These are phyloP conservation scores for Hyperoplus immaculatus DNA, from an alignment of 2,797 vertebrate species.

Conservation along the genomic window DNA sequence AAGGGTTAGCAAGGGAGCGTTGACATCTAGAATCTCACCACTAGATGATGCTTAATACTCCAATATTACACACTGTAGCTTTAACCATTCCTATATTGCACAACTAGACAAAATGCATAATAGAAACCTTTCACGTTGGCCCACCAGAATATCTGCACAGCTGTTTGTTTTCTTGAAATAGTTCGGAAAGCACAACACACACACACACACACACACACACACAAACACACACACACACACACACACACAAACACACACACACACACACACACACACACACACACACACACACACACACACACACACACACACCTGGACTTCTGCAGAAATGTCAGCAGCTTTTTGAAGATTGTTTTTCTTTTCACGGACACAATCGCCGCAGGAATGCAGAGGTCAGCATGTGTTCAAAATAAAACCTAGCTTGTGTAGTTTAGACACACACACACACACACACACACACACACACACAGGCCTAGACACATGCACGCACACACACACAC, in stretches of 20 bases:
- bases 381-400: slow-evolving; percentile 68
- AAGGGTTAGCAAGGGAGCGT: too few species aligned
- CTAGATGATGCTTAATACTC: too few species aligned
- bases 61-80: background rate
- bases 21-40: too few species aligned
- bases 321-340: slow-evolving; percentile 51
- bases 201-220: slow-evolving; percentile 25
- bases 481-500: background rate
- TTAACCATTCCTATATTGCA: slow-evolving; percentile 5
- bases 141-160: slow-evolving; percentile 45
- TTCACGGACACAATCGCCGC: slow-evolving; percentile 61
- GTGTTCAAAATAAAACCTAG: slow-evolving; percentile 42
- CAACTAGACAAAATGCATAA: slow-evolving; percentile 27
- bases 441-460: background rate
- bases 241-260: slow-evolving; percentile 40
- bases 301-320: slow-evolving; percentile 43
- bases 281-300: slow-evolving; percentile 23
- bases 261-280: background rate
- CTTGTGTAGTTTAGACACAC: background rate
- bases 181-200: slow-evolving; percentile 29
- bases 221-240: slow-evolving; percentile 18
- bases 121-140: slow-evolving; percentile 36
- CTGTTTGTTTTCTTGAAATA: slow-evolving; percentile 63
- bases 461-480: background rate
- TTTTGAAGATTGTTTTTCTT: slow-evolving; percentile 64